phyloP scores from a whole-genome alignment of 2,888 invertebrate genomes.

The Shargacucullia verbasci region DNA sequence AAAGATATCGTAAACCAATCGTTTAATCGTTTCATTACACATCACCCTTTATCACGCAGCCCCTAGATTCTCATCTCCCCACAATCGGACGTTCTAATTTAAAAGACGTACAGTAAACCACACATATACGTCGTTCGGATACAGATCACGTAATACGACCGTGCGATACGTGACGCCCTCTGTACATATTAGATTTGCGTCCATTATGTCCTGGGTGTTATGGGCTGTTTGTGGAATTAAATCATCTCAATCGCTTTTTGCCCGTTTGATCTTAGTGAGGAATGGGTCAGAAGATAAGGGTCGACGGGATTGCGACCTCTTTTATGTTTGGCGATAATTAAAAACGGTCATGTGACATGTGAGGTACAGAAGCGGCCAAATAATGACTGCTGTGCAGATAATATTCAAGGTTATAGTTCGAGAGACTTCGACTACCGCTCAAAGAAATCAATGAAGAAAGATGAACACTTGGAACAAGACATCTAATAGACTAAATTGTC shows the following conservation, averaged over 20 bases:
- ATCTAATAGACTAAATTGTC: too few relatives aligned
- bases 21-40: too few relatives aligned
- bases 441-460: too few relatives aligned
- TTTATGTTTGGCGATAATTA: constrained; percentile 4
- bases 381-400: too few relatives aligned
- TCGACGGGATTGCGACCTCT: background rate
- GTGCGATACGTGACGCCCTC: constrained; percentile 52
- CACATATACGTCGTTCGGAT: constrained; percentile 29
- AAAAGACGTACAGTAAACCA: constrained; percentile 15
- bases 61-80: background rate
- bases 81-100: constrained; percentile 5
- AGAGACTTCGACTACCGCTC: too few relatives aligned
- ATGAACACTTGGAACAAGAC: too few relatives aligned
- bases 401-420: too few relatives aligned
- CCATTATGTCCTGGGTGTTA: constrained; percentile 42
- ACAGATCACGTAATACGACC: constrained; percentile 52
- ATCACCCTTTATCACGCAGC: too few relatives aligned
- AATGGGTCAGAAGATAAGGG: constrained; percentile 1
- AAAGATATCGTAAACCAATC: too few relatives aligned
- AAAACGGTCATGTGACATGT: too few relatives aligned
- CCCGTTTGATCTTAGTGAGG: constrained; percentile 30
- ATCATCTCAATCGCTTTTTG: constrained; percentile 35
- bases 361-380: too few relatives aligned
- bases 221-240: constrained; percentile 44
- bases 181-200: constrained; percentile 56